These are phyloP conservation scores for Sialis fuliginosa DNA, from an alignment of 2,888 invertebrate species.

Conservation along the genomic window DNA sequence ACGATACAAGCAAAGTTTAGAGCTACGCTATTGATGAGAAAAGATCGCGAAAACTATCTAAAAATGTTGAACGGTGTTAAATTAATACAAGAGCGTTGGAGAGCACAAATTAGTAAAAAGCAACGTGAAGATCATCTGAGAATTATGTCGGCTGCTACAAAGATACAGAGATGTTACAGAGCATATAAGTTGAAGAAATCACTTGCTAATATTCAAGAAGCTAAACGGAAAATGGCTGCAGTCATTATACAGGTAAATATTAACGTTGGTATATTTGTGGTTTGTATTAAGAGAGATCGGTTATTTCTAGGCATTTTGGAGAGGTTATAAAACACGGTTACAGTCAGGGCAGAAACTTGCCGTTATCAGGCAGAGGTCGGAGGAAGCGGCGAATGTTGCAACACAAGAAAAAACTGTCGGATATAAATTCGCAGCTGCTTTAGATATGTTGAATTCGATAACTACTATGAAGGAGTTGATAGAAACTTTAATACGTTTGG, in stretches of 20 bases:
- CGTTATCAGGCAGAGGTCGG: constrained; percentile 14
- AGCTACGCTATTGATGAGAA: constrained; percentile 21
- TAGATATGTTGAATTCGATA: constrained; percentile 17
- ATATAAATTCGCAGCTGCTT: constrained; percentile 18
- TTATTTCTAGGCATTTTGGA: constrained; percentile 21
- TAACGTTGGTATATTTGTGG: constrained; percentile 5
- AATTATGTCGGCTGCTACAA: constrained; percentile 17
- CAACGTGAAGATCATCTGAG: constrained; percentile 17
- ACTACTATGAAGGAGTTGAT: constrained; percentile 21
- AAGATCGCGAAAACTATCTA: constrained; percentile 22
- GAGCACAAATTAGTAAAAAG: constrained; percentile 15
- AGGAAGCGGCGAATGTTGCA: constrained; percentile 16
- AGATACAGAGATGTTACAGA: constrained; percentile 25
- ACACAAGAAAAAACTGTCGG: constrained; percentile 20
- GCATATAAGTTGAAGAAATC: constrained; percentile 22
- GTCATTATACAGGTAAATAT: constrained; percentile 39
- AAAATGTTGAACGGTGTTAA: constrained; percentile 21
- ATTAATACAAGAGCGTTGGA: constrained; percentile 27
- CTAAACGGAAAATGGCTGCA: constrained; percentile 24
- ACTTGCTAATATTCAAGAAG: constrained; percentile 16
- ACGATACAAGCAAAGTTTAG: constrained; percentile 23
- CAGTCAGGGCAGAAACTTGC: constrained; percentile 13
- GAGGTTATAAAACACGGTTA: constrained; percentile 21
- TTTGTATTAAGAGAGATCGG: constrained; percentile 8
- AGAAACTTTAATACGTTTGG: constrained; percentile 12